Evolutionary conservation across 2,113 vertebrate genomes (phyloP).

Genomic region (Chiloscyllium plagiosum): DNA sequence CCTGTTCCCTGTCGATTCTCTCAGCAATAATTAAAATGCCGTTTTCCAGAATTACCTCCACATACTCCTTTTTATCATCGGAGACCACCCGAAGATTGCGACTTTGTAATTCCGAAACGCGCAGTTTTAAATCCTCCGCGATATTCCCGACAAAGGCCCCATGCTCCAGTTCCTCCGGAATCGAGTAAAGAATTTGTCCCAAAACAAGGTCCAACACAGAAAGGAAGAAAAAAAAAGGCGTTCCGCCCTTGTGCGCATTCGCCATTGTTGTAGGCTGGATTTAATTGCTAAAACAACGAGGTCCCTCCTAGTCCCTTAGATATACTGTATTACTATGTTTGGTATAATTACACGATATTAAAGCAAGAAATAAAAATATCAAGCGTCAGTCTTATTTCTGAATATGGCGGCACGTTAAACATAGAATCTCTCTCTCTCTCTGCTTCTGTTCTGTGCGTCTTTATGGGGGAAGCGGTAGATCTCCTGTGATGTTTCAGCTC

Average conservation of each 20-base stretch:
- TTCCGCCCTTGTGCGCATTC: too few species aligned
- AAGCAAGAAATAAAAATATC: background rate
- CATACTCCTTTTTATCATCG: background rate
- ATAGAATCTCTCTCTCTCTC: background rate
- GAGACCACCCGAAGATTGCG: background rate
- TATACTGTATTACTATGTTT: background rate
- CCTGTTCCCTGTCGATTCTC: background rate
- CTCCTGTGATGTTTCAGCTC: background rate
- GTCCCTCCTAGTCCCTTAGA: background rate
- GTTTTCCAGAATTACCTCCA: background rate
- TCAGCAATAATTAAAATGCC: background rate
- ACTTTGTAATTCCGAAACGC: background rate
- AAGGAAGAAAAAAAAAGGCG: background rate
- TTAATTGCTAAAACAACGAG: background rate
- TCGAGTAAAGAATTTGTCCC: background rate
- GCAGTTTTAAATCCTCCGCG: background rate
- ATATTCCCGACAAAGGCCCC: background rate
- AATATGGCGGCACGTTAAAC: background rate
- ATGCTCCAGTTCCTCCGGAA: background rate
- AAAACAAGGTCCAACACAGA: background rate
- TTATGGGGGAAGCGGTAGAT: background rate
- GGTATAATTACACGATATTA: background rate
- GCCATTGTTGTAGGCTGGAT: background rate
- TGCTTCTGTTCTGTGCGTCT: background rate
- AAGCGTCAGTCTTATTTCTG: background rate